Percentiles rank a stretch among this genome's conserved stretches.
Evolutionary conservation across 2,888 invertebrate genomes (phyloP).

Genomic region (Macrophya alboannulata): DNA sequence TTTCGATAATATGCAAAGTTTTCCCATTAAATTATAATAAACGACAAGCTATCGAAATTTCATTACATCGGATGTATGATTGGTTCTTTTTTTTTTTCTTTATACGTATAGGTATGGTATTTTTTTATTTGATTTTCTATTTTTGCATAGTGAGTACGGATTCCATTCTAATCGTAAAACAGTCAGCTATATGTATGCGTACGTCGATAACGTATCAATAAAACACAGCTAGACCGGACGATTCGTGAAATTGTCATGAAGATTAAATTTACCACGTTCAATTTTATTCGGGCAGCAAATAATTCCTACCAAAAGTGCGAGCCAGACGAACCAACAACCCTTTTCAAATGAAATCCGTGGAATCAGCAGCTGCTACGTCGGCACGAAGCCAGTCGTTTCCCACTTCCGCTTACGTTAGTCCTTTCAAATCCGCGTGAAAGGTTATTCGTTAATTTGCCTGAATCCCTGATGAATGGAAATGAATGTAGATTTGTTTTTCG

Average conservation of each 20-base stretch:
- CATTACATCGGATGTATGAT: conserved; percentile 44
- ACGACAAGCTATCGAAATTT: conserved; percentile 48
- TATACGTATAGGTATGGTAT: background rate
- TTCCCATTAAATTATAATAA: conserved; percentile 53
- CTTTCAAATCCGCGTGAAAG: conserved; percentile 3
- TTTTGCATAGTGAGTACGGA: background rate
- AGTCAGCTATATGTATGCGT: background rate
- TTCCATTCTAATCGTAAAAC: background rate
- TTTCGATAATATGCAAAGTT: conserved; percentile 54
- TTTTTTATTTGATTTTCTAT: background rate
- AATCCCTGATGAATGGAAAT: background rate
- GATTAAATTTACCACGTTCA: background rate
- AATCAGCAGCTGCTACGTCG: conserved; percentile 35
- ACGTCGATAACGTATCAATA: background rate
- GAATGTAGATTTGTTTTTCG: conserved; percentile 12
- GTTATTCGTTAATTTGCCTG: background rate
- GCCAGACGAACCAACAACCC: background rate
- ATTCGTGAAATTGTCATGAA: background rate
- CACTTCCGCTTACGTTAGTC: conserved; percentile 15
- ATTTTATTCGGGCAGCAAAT: conserved; percentile 19
- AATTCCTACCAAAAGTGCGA: background rate
- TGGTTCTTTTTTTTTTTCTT: background rate
- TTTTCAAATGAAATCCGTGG: background rate
- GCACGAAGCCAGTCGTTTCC: conserved; percentile 12
- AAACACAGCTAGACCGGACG: background rate